Evolutionary conservation across 2,888 invertebrate species (phyloP).

Genomic region (Diadegma fenestrale): DNA sequence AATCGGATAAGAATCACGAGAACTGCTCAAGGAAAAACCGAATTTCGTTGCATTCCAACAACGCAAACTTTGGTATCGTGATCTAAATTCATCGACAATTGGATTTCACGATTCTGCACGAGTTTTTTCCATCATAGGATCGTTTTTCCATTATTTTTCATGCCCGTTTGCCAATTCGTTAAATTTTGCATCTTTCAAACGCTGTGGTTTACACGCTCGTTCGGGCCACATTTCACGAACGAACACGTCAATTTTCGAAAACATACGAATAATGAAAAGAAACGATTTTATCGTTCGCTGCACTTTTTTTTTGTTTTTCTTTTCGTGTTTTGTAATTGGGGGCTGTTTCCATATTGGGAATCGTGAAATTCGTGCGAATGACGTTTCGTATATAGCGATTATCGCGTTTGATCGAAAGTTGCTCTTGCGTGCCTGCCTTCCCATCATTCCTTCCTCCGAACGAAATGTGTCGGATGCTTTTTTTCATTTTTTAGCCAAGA

Average conservation of each 20-base stretch:
- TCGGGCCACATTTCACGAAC: neutral
- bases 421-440: neutral
- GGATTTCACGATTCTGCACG: neutral
- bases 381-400: neutral
- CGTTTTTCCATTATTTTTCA: conserved; percentile 16
- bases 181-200: conserved; percentile 22
- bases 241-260: neutral
- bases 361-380: neutral
- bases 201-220: neutral
- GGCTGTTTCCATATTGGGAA: neutral
- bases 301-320: neutral
- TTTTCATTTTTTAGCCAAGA: neutral
- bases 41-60: too few species aligned
- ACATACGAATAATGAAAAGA: neutral
- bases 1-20: too few species aligned
- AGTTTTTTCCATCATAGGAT: neutral
- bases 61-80: too few species aligned
- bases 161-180: neutral
- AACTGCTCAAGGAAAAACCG: too few species aligned
- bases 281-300: neutral
- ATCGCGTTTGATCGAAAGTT: neutral
- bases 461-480: neutral
- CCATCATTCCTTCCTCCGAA: neutral
- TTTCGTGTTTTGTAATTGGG: neutral
- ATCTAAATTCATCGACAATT: conserved; percentile 5